Percentiles rank a stretch among this genome's conserved stretches.
Evolutionary conservation across 1,140 invertebrate genomes (phyloP).

Genomic region (Aphaenogaster floridana): DNA sequence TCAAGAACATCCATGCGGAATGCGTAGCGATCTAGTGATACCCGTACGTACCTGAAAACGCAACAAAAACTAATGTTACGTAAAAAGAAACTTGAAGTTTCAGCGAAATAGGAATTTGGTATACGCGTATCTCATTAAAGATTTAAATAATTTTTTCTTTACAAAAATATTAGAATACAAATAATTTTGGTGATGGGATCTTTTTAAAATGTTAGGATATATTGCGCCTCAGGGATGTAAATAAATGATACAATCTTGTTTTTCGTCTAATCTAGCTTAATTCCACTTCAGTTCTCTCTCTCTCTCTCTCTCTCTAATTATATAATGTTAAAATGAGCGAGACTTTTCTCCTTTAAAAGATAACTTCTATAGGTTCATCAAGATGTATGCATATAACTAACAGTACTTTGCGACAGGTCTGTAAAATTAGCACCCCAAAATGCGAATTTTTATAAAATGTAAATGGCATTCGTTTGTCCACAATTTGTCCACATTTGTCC

Average conservation of each 20-base stretch:
- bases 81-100: conserved; percentile 1
- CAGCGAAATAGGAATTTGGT: too few relatives aligned
- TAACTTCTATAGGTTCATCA: neutral
- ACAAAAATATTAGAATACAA: neutral
- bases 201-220: too few relatives aligned
- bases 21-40: conserved; percentile 46
- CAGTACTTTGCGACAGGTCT: too few relatives aligned
- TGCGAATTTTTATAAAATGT: too few relatives aligned
- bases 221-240: neutral
- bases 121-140: neutral
- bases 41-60: neutral
- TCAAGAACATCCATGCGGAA: conserved; percentile 52
- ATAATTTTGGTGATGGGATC: neutral
- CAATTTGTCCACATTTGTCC: too few relatives aligned
- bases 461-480: too few relatives aligned
- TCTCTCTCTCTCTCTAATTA: neutral
- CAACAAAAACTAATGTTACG: conserved; percentile 8
- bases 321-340: neutral
- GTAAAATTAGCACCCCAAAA: too few relatives aligned
- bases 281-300: neutral
- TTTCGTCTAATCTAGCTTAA: neutral
- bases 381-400: neutral
- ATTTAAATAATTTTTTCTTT: neutral
- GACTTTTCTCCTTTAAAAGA: neutral
- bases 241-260: neutral